Conservation (phyloP, 2,797 vertebrate genomes). For the Nothura maculosa region DNA sequence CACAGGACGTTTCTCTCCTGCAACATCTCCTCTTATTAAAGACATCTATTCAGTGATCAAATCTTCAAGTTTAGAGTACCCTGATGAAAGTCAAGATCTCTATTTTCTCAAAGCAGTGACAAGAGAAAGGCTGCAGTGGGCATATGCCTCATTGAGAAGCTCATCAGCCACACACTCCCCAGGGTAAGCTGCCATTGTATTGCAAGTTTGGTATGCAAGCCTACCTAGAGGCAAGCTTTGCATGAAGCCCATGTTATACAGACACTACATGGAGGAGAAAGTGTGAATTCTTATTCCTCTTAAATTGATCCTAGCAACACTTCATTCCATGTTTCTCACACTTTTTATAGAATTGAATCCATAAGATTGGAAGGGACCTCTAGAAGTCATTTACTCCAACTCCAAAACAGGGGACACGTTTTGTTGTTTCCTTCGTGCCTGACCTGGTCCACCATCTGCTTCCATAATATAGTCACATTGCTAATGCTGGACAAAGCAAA, state of each 20-base stretch:
- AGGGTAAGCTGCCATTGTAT: background rate
- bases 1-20: background rate
- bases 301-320: too few relatives aligned
- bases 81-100: background rate
- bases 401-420: too few relatives aligned
- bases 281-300: too few relatives aligned
- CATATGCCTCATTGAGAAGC: background rate
- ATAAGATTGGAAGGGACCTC: too few relatives aligned
- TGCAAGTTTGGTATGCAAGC: background rate
- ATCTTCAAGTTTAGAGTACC: background rate
- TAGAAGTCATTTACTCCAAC: too few relatives aligned
- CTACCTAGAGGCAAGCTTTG: background rate
- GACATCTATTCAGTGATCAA: background rate
- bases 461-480: background rate
- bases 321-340: too few relatives aligned
- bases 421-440: too few relatives aligned
- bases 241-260: background rate
- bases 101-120: background rate
- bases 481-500: background rate
- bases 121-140: background rate
- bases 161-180: background rate
- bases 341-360: too few relatives aligned
- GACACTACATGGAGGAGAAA: too few relatives aligned
- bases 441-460: background rate
- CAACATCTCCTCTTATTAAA: fast-evolving